Conservation (phyloP, 2,797 vertebrate genomes). For the Betta splendens region DNA sequence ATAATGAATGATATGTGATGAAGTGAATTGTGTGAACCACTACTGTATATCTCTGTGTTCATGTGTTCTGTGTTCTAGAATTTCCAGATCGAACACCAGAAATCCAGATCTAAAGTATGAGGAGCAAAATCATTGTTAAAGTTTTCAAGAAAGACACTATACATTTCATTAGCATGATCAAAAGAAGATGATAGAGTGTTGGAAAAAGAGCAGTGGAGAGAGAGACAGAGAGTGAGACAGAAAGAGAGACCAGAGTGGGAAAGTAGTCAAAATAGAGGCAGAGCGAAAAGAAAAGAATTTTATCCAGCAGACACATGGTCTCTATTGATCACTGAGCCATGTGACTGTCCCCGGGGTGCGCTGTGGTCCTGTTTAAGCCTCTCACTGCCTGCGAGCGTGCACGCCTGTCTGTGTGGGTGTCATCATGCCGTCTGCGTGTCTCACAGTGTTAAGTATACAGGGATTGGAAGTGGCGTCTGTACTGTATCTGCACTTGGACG, state of each 20-base stretch:
- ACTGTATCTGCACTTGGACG: constrained; percentile 41
- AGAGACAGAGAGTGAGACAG: constrained; percentile 9
- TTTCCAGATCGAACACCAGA: constrained; percentile 23
- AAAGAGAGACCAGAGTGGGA: too few relatives aligned
- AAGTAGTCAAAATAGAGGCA: constrained; percentile 7
- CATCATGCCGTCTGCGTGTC: constrained; percentile 48
- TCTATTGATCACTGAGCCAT: constrained; percentile 58
- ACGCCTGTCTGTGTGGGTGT: constrained; percentile 46
- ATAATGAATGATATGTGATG: neutral
- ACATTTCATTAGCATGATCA: neutral
- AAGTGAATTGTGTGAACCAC: constrained; percentile 3
- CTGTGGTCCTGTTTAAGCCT: constrained; percentile 31
- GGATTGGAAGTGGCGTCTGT: constrained; percentile 49
- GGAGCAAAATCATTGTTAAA: neutral
- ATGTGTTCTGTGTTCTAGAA: too few relatives aligned
- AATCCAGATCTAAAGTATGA: neutral
- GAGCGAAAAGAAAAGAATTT: constrained; percentile 28
- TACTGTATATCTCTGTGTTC: too few relatives aligned
- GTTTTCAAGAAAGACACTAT: constrained; percentile 9
- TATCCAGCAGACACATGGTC: constrained; percentile 52
- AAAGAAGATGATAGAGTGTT: neutral
- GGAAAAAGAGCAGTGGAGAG: constrained; percentile 13
- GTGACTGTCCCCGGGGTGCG: constrained; percentile 51
- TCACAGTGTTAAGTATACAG: constrained; percentile 31
- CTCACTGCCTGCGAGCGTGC: constrained; percentile 14